Percentiles rank a stretch among this genome's conserved stretches.
phyloP scores from a whole-genome alignment of 2,797 vertebrate genomes.

The Anabacerthia variegaticeps region DNA sequence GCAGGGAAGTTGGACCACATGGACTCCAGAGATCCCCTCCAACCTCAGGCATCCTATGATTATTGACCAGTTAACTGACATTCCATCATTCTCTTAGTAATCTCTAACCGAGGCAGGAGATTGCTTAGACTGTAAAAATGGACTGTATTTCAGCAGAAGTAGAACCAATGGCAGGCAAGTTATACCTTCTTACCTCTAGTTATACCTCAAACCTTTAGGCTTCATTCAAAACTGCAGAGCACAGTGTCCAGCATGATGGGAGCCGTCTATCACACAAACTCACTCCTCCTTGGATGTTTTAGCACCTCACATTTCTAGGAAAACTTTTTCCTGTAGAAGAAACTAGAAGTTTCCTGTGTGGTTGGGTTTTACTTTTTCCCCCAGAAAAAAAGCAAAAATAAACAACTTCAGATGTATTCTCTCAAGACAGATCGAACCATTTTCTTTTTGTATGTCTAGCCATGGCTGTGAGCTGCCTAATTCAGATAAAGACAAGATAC shows the following conservation, averaged over 20 bases:
- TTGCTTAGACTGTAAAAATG: background rate
- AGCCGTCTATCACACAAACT: background rate
- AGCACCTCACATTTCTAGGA: background rate
- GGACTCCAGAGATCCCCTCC: background rate
- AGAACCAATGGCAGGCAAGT: background rate
- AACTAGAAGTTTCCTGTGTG: background rate
- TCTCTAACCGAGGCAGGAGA: background rate
- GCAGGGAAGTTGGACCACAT: fast-evolving
- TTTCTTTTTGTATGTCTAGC: background rate
- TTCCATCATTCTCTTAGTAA: background rate
- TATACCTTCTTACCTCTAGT: background rate
- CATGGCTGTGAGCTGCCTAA: background rate
- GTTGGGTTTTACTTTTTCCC: background rate
- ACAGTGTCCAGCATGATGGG: background rate
- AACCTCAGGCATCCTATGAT: background rate
- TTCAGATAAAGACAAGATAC: background rate
- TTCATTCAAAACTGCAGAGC: background rate
- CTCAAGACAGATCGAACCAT: background rate
- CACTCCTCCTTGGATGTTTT: background rate
- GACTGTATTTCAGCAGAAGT: background rate
- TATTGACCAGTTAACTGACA: background rate
- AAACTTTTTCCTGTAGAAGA: background rate
- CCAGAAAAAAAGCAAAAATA: background rate
- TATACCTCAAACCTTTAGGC: background rate
- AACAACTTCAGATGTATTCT: background rate